Evolutionary conservation across 2,797 vertebrate genomes (phyloP), one percentile per base, ranked within the genome.

Genomic region (Phyllotis vaccarum): DNA sequence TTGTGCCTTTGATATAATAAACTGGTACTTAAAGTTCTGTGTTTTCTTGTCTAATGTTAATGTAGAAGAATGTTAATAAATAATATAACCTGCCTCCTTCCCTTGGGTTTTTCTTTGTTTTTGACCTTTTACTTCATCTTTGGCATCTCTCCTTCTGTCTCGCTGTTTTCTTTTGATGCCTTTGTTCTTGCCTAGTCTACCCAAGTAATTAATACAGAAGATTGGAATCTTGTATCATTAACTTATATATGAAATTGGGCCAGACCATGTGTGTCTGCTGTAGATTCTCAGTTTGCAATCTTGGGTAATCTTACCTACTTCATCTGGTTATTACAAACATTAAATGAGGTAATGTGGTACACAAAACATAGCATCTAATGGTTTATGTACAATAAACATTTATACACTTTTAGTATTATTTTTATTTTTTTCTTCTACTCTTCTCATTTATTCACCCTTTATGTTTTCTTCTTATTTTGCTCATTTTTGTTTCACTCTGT

Each of bases 341-440:
- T 81, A 87, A 68, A 89, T 96, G 75, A 96, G 46, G 19, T 46
- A 89, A 79, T 91, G 60, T 76, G 3, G 31, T 5, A 7, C 29
- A 87, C 70, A 78, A 90, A 94, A 78, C 10, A 90, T 95, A 79
- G 83, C 80, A n/a, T 89, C 54, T 37, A 82, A 1, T 92, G 22
- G 19, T n/a, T 93, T 66, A n/a, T 40, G 80, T n/a, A 16, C 54
- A 92, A 19, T 60, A 88, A 88, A 9, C 29, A 52, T 11, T 95
- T 66, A 58, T 56, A 85, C 27, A 81, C 19, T 72, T 94, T 89
- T 91, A 54, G 1, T 9, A 85, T 87, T 70, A 0, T 52, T 89
- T 83, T 72, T 62, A 93, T 6, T 92, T 16, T 52, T 29, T 79
- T 5, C 2, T 91, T 82, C 46, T 70, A 87, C 62, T 34, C 83